Conservation (phyloP, 1,140 invertebrate species). For the Drosophila chauvacae region DNA sequence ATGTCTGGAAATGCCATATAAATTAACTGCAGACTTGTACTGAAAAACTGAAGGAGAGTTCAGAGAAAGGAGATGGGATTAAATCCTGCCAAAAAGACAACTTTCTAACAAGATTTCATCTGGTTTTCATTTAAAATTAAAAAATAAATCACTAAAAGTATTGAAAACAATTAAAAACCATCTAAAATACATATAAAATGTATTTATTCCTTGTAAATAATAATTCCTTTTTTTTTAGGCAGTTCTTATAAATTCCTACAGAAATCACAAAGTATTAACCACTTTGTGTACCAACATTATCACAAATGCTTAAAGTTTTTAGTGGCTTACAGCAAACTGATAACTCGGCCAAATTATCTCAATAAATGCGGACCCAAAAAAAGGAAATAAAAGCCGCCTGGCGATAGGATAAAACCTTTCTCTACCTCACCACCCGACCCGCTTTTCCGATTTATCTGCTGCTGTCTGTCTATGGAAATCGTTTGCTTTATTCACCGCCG, state of each 20-base stretch:
- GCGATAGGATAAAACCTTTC: not conserved
- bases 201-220: too few species aligned
- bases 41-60: not conserved
- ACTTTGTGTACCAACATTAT: not conserved
- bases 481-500: slow-evolving; percentile 33
- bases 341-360: slow-evolving; percentile 15
- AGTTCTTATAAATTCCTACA: not conserved
- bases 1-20: slow-evolving; percentile 29
- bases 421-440: not conserved
- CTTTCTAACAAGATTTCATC: too few species aligned
- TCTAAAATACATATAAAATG: too few species aligned
- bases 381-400: slow-evolving; percentile 12
- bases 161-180: too few species aligned
- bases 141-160: too few species aligned
- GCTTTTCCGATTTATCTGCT: slow-evolving; percentile 35
- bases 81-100: too few species aligned
- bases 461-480: slow-evolving; percentile 16
- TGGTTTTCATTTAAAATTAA: too few species aligned
- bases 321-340: slow-evolving; percentile 6
- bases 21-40: slow-evolving; percentile 24
- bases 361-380: not conserved
- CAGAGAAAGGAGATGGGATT: too few species aligned
- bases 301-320: slow-evolving; percentile 1
- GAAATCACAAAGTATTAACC: not conserved
- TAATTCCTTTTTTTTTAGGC: too few species aligned